These are phyloP conservation scores for Thelaira solivaga DNA, from an alignment of 2,888 invertebrate species.

Conservation along the genomic window DNA sequence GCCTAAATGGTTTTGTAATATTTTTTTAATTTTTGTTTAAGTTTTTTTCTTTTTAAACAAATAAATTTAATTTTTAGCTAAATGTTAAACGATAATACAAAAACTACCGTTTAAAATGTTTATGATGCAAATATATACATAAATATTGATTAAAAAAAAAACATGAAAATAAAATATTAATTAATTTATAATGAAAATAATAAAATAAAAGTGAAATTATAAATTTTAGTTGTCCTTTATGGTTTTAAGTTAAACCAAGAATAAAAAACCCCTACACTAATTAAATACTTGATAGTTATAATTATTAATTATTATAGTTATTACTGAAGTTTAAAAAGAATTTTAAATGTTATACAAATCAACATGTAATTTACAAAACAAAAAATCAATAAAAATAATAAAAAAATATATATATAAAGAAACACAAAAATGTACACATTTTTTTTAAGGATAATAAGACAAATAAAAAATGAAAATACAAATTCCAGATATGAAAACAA, in stretches of 20 bases:
- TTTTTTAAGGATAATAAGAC: background rate
- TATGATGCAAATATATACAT: constrained; percentile 27
- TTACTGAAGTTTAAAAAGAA: constrained; percentile 44
- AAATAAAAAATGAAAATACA: background rate
- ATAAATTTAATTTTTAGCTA: constrained; percentile 41
- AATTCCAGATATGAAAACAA: too few relatives aligned
- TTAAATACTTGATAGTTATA: constrained; percentile 44
- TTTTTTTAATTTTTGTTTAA: constrained; percentile 14
- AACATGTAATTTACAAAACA: constrained; percentile 40
- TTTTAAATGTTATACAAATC: constrained; percentile 52
- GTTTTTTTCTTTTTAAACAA: background rate
- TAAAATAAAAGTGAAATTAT: constrained; percentile 36
- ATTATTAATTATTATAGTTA: constrained; percentile 33
- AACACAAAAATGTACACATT: background rate
- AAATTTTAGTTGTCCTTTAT: constrained; percentile 44
- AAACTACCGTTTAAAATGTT: background rate
- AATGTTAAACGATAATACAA: constrained; percentile 36
- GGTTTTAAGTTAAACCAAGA: constrained; percentile 49
- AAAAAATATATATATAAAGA: constrained; percentile 10
- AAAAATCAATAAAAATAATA: constrained; percentile 45
- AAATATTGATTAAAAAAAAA: constrained; percentile 17
- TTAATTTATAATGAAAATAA: constrained; percentile 57
- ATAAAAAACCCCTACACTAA: constrained; percentile 45
- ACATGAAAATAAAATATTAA: constrained; percentile 31
- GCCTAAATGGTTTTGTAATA: background rate